Evolutionary conservation across 2,888 invertebrate species (phyloP), one percentile per base, ranked within the genome.

Genomic region (Eilema caniola): DNA sequence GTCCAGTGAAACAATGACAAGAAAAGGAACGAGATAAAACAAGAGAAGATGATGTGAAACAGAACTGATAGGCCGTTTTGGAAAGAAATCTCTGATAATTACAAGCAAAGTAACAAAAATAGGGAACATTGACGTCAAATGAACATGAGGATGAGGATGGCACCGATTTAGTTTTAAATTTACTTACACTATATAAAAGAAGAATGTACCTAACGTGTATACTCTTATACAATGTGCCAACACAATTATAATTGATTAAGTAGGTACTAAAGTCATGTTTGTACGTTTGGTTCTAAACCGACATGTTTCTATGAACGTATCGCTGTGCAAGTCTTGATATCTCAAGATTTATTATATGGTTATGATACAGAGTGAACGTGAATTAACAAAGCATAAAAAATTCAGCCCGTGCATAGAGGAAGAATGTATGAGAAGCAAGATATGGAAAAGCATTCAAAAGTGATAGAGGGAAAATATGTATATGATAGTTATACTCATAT

Each of bases 31-130:
- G 86, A 92, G 86, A 90, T 82, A 88, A 88, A 89, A 89, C 83
- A 88, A 89, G 84, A 89, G 85, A 91, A 92, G 89, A 93, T 93
- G 92, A 90, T 86, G 89, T 92, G 90, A 91, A 89, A 90, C 84
- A 85, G 88, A 94, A 95, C 92, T 92, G 93, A 95, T 95, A 95
- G 95, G 95, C 94, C 95, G 95, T 95, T 96, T 96, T 96, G 96
- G 95, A 95, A 94, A 94, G 76, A 91, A 84, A 95, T 92, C 85
- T 90, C 85, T 90, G 90, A 90, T 88, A 83, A 88, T 85, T 90
- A 91, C 88, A 94, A 93, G 94, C 94, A 93, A 94, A 92, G 87
- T 86, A 94, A 95, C 83, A 84, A 87, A 91, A 91, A 83, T 85
- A 85, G 86, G 89, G 89, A 89, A 91, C 89, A 89, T 85, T 90